A percentile compares a stretch with the other conserved stretches of the same genome.
phyloP scores from a whole-genome alignment of 2,888 invertebrate genomes.

The Argyresthia albistria region DNA sequence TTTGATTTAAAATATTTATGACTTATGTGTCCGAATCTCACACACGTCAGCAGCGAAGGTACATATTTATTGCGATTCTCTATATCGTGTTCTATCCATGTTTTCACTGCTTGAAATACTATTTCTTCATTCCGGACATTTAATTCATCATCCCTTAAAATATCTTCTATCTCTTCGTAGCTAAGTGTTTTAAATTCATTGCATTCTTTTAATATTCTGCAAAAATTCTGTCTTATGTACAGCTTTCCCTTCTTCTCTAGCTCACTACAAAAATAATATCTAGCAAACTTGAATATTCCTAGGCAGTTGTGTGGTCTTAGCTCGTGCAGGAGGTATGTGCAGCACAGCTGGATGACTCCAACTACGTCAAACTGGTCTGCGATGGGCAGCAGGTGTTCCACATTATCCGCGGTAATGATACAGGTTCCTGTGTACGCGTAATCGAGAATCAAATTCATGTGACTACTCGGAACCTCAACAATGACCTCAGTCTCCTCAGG shows the following conservation, averaged over 20 bases:
- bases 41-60: conserved; percentile 74
- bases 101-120: conserved; percentile 81
- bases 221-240: conserved; percentile 73
- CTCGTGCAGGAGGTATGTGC: conserved; percentile 75
- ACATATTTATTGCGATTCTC: conserved; percentile 67
- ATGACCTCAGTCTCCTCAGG: conserved; percentile 74
- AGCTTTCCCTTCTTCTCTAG: conserved; percentile 74
- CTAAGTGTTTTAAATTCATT: conserved; percentile 75
- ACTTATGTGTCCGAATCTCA: conserved; percentile 78
- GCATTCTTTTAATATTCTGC: conserved; percentile 74
- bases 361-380: conserved; percentile 83
- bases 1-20: conserved; percentile 70
- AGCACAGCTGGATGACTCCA: conserved; percentile 80
- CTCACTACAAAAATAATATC: conserved; percentile 78
- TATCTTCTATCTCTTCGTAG: conserved; percentile 73
- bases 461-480: conserved; percentile 71
- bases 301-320: conserved; percentile 79
- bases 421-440: conserved; percentile 83
- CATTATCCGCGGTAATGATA: conserved; percentile 75
- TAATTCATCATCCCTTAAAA: conserved; percentile 79
- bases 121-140: conserved; percentile 81
- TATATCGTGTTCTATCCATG: conserved; percentile 77
- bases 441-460: conserved; percentile 78
- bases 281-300: conserved; percentile 79
- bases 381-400: conserved; percentile 77